Evolutionary conservation across 1,140 invertebrate genomes (phyloP), one percentile per base, ranked within the genome.

Genomic region (Chionoecetes opilio): DNA sequence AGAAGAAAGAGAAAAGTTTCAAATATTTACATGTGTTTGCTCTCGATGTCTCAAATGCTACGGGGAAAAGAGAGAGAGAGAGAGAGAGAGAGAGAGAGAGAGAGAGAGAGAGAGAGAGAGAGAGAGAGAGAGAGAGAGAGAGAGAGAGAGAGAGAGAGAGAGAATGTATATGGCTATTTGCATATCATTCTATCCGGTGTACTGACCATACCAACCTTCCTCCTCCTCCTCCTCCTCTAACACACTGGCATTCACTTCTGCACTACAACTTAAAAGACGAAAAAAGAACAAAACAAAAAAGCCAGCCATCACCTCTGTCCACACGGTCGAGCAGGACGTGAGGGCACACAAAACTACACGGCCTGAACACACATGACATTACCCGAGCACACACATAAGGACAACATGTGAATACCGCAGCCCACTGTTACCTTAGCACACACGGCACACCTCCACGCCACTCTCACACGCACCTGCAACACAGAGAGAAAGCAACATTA

Each of bases 31-130:
- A n/a, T n/a, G n/a, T n/a, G n/a, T n/a, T n/a, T n/a, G n/a, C n/a
- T n/a, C n/a, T n/a, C n/a, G n/a, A n/a, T n/a, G n/a, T n/a, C n/a
- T n/a, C n/a, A n/a, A n/a, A n/a, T n/a, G n/a, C n/a, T n/a, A n/a
- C n/a, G 85, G 35, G 85, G 35, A 32, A 87, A 32, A 87, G 85
- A 87, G 85, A 87, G 85, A 87, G 85, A 87, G 32, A 87, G 85
- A 87, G 85, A 87, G 85, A 86, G 84, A 86, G 84, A 86, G 84
- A 86, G 84, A 86, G 84, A 29, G 84, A 86, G 84, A 86, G 84
- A 32, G 29, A 32, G 84, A 86, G 84, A 32, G 29, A 32, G 29
- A 32, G 29, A 32, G 29, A 29, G 84, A 86, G 84, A 86, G 84
- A 86, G 84, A 86, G 84, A 86, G 84, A 87, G 85, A 87, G 85